phyloP scores from a whole-genome alignment of 2,888 invertebrate genomes.

The Anticlea derivata region DNA sequence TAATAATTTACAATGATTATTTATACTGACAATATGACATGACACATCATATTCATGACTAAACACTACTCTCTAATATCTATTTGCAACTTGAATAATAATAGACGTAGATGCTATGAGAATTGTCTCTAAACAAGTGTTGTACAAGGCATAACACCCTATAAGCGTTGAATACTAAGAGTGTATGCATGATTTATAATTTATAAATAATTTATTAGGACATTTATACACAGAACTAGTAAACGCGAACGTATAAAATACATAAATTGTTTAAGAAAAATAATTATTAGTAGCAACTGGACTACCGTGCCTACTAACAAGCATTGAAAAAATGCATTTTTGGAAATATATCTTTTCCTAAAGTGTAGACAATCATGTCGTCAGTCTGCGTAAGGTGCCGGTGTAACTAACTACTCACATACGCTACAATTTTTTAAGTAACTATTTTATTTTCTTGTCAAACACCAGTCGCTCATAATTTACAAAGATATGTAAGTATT shows the following conservation, averaged over 20 bases:
- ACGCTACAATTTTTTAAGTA: slow-evolving; percentile 39
- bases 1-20: slow-evolving; percentile 84
- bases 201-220: slow-evolving; percentile 79
- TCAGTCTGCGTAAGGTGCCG: slow-evolving; percentile 69
- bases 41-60: slow-evolving; percentile 81
- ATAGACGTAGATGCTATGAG: slow-evolving; percentile 75
- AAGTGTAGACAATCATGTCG: slow-evolving; percentile 49
- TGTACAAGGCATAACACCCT: slow-evolving; percentile 72
- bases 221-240: slow-evolving; percentile 73
- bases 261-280: slow-evolving; percentile 53
- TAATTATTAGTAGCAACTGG: slow-evolving; percentile 52
- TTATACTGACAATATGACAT: slow-evolving; percentile 81
- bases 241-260: slow-evolving; percentile 64
- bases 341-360: slow-evolving; percentile 56
- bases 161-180: slow-evolving; percentile 79
- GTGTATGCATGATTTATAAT: slow-evolving; percentile 82
- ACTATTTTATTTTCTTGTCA: slow-evolving; percentile 47
- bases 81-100: slow-evolving; percentile 79
- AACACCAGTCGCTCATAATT: slow-evolving; percentile 70
- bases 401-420: slow-evolving; percentile 54
- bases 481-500: slow-evolving; percentile 82
- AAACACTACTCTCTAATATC: slow-evolving; percentile 74
- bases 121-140: slow-evolving; percentile 75
- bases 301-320: slow-evolving; percentile 60
- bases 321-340: slow-evolving; percentile 73